A percentile compares a stretch with the other conserved stretches of the same genome.
Conservation (phyloP, 30 jellyfish, hydroid and myxozoan species). For the Turritopsis rubra region DNA sequence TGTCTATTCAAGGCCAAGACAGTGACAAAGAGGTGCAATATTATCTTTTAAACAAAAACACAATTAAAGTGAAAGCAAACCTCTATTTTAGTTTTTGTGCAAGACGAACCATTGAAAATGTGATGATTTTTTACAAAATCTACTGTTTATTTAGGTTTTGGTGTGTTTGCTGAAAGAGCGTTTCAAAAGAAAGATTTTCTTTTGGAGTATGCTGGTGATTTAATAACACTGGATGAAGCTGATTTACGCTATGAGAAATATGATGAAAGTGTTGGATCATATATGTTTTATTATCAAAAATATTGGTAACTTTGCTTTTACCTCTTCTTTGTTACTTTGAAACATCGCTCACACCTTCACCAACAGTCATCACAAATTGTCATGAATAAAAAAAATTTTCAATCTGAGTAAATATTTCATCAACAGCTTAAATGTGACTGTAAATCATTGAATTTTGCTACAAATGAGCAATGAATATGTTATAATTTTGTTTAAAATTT, state of each 20-base stretch:
- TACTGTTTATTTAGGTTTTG: neutral
- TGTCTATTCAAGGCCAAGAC: no score
- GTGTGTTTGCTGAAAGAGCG: neutral
- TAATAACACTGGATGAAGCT: neutral
- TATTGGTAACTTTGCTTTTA: neutral
- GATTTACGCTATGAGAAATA: neutral
- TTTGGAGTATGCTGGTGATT: neutral
- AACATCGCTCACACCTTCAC: neutral
- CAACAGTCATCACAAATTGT: neutral
- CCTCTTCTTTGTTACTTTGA: neutral
- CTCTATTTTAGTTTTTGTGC: no score
- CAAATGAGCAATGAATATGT: no score
- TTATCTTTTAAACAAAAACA: no score
- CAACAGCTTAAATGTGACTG: no score
- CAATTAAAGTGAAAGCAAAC: no score
- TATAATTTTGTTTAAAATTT: no score
- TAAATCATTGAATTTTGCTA: no score
- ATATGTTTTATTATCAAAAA: neutral
- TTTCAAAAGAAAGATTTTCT: neutral
- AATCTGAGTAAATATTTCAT: no score
- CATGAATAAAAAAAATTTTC: no score
- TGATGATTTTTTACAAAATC: neutral
- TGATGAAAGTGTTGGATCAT: slow-evolving; percentile 1
- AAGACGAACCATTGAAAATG: no score
- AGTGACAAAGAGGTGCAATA: no score